A percentile compares a stretch with the other conserved stretches of the same genome.
Conservation (phyloP, 1,140 invertebrate genomes). For the Drosophila ficusphila region DNA sequence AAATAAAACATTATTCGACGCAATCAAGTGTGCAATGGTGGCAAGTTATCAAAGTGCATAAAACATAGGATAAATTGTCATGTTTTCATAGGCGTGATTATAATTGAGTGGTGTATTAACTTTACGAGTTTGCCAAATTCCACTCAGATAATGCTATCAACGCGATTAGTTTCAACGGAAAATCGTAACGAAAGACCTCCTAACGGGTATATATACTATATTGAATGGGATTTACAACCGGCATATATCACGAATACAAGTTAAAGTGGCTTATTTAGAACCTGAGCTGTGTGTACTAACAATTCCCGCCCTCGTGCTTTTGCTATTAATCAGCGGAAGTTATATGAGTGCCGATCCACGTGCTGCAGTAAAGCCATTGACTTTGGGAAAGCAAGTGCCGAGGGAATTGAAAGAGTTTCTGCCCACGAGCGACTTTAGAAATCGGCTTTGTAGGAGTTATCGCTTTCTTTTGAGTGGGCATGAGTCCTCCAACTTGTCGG, state of each 20-base stretch:
- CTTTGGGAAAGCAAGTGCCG: not conserved
- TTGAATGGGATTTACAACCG: constrained; percentile 8
- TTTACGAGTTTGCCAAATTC: constrained; percentile 21
- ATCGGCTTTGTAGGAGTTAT: not conserved
- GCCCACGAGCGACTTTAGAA: constrained; percentile 12
- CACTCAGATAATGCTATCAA: constrained; percentile 39
- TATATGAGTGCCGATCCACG: constrained; percentile 1
- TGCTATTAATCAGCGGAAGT: constrained; percentile 2
- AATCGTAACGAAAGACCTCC: constrained; percentile 8
- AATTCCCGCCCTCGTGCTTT: not conserved
- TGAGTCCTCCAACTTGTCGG: not conserved
- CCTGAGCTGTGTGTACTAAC: not conserved
- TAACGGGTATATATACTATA: constrained; percentile 6
- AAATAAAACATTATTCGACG: not conserved
- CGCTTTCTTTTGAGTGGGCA: constrained; percentile 4
- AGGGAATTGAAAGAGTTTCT: not conserved
- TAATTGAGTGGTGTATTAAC: constrained; percentile 13
- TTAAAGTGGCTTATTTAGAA: constrained; percentile 20
- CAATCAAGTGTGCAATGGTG: not conserved
- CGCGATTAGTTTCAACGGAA: not conserved
- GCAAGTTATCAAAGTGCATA: not conserved
- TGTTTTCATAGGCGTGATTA: not conserved
- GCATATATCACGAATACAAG: constrained; percentile 1
- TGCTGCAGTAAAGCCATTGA: constrained; percentile 7
- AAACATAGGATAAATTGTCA: not conserved